These are phyloP conservation scores for Drosophila borealis DNA, from an alignment of 2,888 invertebrate species.

Conservation along the genomic window DNA sequence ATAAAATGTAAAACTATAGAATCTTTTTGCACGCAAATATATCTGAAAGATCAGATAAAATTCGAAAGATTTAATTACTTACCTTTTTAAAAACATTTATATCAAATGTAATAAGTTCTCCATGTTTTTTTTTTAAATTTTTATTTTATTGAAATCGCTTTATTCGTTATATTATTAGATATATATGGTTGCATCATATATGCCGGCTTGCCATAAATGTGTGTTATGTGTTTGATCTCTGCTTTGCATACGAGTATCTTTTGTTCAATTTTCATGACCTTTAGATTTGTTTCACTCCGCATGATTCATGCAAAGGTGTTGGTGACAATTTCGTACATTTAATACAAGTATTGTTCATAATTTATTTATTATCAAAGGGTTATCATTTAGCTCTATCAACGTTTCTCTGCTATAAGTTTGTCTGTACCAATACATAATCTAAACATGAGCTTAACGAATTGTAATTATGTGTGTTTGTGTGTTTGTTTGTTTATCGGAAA, in stretches of 20 bases:
- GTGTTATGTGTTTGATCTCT: slow-evolving; percentile 62
- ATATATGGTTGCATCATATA: slow-evolving; percentile 78
- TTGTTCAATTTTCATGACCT: slow-evolving; percentile 44
- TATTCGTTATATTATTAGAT: slow-evolving; percentile 75
- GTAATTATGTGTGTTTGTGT: slow-evolving; percentile 3
- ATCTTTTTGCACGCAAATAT: too few relatives aligned
- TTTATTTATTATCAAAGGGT: slow-evolving; percentile 50
- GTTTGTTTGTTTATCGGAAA: slow-evolving; percentile 40
- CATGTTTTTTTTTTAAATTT: slow-evolving; percentile 47
- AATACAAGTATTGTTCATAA: slow-evolving; percentile 60
- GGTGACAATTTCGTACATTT: slow-evolving; percentile 62
- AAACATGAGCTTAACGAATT: slow-evolving; percentile 50
- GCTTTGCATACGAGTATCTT: slow-evolving; percentile 46
- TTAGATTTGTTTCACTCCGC: slow-evolving; percentile 43
- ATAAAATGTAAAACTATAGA: too few relatives aligned
- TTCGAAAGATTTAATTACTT: too few relatives aligned
- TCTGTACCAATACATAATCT: slow-evolving; percentile 36
- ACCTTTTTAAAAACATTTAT: background rate
- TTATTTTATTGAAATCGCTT: slow-evolving; percentile 77
- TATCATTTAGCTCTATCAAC: slow-evolving; percentile 32
- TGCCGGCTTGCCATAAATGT: slow-evolving; percentile 77
- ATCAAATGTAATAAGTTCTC: background rate
- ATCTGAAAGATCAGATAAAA: too few relatives aligned
- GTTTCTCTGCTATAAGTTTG: slow-evolving; percentile 22
- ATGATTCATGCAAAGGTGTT: slow-evolving; percentile 32